A percentile compares a stretch with the other conserved stretches of the same genome.
These are phyloP conservation scores for Micrasema minimum DNA, from an alignment of 1,140 invertebrate species.

Conservation along the genomic window DNA sequence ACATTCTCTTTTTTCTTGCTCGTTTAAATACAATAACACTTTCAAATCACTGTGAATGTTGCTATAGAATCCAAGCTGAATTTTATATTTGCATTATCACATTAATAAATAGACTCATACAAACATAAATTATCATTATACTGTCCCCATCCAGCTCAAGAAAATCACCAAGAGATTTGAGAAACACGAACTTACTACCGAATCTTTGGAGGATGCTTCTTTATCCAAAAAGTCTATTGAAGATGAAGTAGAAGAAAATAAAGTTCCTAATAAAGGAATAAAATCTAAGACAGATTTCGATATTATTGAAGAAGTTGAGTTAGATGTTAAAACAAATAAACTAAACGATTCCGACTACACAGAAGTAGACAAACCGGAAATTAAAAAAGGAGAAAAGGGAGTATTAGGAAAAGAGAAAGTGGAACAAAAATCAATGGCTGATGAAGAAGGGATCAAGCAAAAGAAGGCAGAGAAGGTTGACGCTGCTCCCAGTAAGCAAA, in stretches of 20 bases:
- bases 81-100: not conserved
- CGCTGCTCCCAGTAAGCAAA: slow-evolving; percentile 54
- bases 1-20: slow-evolving; percentile 32
- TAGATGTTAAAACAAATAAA: slow-evolving; percentile 63
- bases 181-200: slow-evolving; percentile 60
- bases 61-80: slow-evolving; percentile 3
- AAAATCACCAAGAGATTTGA: slow-evolving; percentile 64
- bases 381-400: slow-evolving; percentile 39
- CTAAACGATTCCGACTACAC: slow-evolving; percentile 61
- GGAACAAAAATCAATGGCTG: slow-evolving; percentile 44
- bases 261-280: slow-evolving; percentile 53
- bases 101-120: not conserved
- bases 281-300: slow-evolving; percentile 58
- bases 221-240: slow-evolving; percentile 54
- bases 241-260: slow-evolving; percentile 54
- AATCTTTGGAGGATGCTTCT: slow-evolving; percentile 56
- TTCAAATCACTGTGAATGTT: slow-evolving; percentile 27
- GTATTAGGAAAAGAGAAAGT: slow-evolving; percentile 46
- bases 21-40: slow-evolving; percentile 31
- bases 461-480: slow-evolving; percentile 57
- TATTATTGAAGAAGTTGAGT: slow-evolving; percentile 58
- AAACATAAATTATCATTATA: slow-evolving; percentile 26
- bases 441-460: slow-evolving; percentile 52
- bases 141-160: slow-evolving; percentile 63
- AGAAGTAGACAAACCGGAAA: slow-evolving; percentile 33